A percentile compares a stretch with the other conserved stretches of the same genome.
Evolutionary conservation across 1,140 invertebrate genomes (phyloP).

Genomic region (Tribolium castaneum): DNA sequence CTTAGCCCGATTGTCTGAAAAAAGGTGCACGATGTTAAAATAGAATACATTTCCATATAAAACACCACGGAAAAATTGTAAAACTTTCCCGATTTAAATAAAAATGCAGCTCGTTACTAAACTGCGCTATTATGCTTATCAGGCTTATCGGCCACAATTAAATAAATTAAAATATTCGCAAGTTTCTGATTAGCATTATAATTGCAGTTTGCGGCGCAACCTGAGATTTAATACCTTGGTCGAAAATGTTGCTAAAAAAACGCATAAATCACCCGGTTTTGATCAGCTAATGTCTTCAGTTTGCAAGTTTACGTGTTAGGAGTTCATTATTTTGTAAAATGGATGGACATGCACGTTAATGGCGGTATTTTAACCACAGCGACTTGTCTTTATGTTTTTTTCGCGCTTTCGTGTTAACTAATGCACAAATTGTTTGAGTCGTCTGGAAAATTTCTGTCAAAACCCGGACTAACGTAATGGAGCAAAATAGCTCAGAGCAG

Average conservation of each 20-base stretch:
- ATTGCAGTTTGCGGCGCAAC: slow-evolving; percentile 8
- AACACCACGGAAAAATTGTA: slow-evolving; percentile 17
- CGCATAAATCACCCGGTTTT: neutral
- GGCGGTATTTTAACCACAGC: neutral
- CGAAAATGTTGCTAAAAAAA: neutral
- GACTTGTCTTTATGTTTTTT: slow-evolving; percentile 15
- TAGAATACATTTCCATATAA: slow-evolving; percentile 31
- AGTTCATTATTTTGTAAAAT: neutral
- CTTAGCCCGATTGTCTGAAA: slow-evolving; percentile 12
- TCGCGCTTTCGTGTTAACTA: neutral
- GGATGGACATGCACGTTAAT: slow-evolving; percentile 7
- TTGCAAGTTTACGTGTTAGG: slow-evolving; percentile 9
- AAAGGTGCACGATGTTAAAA: slow-evolving; percentile 21
- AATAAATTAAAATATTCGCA: slow-evolving; percentile 10
- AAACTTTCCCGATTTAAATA: slow-evolving; percentile 25
- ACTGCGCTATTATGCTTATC: slow-evolving; percentile 3
- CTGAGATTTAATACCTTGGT: neutral
- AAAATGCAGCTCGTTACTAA: slow-evolving; percentile 18
- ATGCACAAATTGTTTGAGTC: neutral
- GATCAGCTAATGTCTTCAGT: slow-evolving; percentile 14
- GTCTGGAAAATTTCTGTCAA: neutral
- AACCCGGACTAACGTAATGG: too few species aligned
- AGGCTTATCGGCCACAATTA: slow-evolving; percentile 18
- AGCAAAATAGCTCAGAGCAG: too few species aligned
- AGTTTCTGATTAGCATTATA: neutral